Evolutionary conservation across 2,888 invertebrate genomes (phyloP), one percentile per base, ranked within the genome.

Genomic region (Athalia rosae): DNA sequence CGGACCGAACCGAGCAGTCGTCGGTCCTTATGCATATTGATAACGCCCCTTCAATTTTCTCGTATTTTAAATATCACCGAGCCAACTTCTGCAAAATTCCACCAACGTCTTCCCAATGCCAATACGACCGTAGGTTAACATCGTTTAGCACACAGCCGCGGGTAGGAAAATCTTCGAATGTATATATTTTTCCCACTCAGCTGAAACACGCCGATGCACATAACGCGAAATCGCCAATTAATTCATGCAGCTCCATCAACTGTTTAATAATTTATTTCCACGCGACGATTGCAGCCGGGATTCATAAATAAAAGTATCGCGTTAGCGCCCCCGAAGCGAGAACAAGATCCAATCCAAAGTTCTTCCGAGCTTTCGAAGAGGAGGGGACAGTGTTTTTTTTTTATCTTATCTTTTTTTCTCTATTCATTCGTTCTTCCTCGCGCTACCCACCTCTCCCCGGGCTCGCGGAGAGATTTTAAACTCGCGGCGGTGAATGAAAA

Each of bases 11-110:
- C 59, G 45, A 15, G 64, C 76, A 13, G 76, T 47, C 28, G 13
- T 41, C 69, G 62, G 67, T 69, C 61, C 77, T 77, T 77, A 77
- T 67, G 81, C 82, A 82, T 81, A 83, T 82, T 83, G 80, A 83
- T 82, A 77, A 50, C 78, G 78, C 80, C 67, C 56, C 71, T 71
- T n/a, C n/a, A 71, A 43, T 71, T 71, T 71, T 56, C 71, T 71
- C 13, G 28, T 48, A 67, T 50, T 67, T 50, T 67, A 67, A 67
- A 67, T 67, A 67, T 11, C 63, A 43, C 8, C 8, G 48, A 11
- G 45, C 43, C 45, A 3, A 56, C 50, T 58, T 9, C 41, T 9
- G 3, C n/a, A 4, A 63, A 63, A 48, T 5, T 28, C 56, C 43
- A 4, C 41, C 41, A 41, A 6, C 45, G 43, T 48, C 11, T 47